Evolutionary conservation across 2,888 invertebrate genomes (phyloP).

Genomic region (Slavum lentiscoides): DNA sequence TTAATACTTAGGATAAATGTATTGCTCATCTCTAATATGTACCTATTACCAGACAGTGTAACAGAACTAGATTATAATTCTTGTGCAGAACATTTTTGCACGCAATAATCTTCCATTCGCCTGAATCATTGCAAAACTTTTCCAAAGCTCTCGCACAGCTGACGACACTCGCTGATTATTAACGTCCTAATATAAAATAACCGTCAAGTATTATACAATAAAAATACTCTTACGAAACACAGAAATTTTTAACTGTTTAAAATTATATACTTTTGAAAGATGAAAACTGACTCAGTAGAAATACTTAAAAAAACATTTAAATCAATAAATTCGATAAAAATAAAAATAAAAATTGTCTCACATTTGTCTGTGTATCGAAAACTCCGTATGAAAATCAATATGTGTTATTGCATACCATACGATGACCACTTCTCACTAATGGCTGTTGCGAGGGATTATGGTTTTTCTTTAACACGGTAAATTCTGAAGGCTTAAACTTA

Average conservation of each 20-base stretch:
- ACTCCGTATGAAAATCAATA: conserved; percentile 87
- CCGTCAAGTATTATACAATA: too few species aligned
- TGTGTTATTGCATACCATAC: conserved; percentile 75
- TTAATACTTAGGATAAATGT: too few species aligned
- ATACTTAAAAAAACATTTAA: neutral
- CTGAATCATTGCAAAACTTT: conserved; percentile 77
- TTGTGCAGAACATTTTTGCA: conserved; percentile 72
- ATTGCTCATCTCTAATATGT: too few species aligned
- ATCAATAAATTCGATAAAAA: too few species aligned
- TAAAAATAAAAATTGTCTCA: conserved; percentile 6
- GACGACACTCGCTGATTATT: conserved; percentile 69
- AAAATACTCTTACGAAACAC: too few species aligned
- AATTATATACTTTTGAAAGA: neutral
- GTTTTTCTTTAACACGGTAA: conserved; percentile 28
- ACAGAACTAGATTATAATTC: conserved; percentile 88
- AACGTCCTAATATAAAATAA: conserved; percentile 54
- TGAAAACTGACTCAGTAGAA: neutral
- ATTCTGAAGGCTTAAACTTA: conserved; percentile 40
- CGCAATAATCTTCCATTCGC: conserved; percentile 74
- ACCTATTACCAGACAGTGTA: conserved; percentile 72
- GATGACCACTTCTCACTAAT: conserved; percentile 79
- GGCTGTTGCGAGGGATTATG: conserved; percentile 39
- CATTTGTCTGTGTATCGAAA: conserved; percentile 70
- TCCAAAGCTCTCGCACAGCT: conserved; percentile 79
- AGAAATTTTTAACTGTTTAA: too few species aligned